These are phyloP conservation scores for Coelopa frigida DNA, from an alignment of 1,140 invertebrate species.

Conservation along the genomic window DNA sequence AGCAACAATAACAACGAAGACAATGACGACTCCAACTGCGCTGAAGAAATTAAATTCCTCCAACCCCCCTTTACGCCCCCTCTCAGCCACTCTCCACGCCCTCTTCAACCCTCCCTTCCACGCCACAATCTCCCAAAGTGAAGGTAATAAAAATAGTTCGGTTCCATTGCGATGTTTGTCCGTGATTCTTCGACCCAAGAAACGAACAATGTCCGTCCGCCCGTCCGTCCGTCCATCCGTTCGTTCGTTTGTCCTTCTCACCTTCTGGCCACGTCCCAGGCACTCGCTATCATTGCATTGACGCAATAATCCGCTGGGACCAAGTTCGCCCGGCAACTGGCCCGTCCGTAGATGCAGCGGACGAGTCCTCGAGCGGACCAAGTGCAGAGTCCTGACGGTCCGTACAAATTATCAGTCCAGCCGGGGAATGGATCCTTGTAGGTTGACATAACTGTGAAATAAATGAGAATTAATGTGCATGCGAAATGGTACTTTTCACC, in stretches of 20 bases:
- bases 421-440: constrained; percentile 61
- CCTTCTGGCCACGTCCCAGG: constrained; percentile 56
- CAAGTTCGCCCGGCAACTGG: constrained; percentile 56
- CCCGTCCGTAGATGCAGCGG: constrained; percentile 55
- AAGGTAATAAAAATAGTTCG: too few species aligned
- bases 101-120: too few species aligned
- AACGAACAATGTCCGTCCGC: too few species aligned
- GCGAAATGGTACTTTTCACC: constrained; percentile 4
- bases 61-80: too few species aligned
- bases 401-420: constrained; percentile 78
- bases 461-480: constrained; percentile 12
- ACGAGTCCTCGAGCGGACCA: constrained; percentile 58
- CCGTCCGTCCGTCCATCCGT: too few species aligned
- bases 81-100: too few species aligned
- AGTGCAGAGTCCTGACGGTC: constrained; percentile 56
- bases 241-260: constrained; percentile 10
- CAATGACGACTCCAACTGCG: too few species aligned
- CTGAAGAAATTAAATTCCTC: too few species aligned
- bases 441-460: constrained; percentile 58
- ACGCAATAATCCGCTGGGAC: constrained; percentile 73
- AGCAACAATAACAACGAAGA: too few species aligned
- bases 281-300: constrained; percentile 66
- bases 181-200: too few species aligned
- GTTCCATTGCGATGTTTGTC: too few species aligned
- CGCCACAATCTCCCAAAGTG: too few species aligned